Percentiles rank a stretch among this genome's conserved stretches.
These are phyloP conservation scores for Perodicticus potto DNA, from an alignment of 2,797 vertebrate species.

Conservation along the genomic window DNA sequence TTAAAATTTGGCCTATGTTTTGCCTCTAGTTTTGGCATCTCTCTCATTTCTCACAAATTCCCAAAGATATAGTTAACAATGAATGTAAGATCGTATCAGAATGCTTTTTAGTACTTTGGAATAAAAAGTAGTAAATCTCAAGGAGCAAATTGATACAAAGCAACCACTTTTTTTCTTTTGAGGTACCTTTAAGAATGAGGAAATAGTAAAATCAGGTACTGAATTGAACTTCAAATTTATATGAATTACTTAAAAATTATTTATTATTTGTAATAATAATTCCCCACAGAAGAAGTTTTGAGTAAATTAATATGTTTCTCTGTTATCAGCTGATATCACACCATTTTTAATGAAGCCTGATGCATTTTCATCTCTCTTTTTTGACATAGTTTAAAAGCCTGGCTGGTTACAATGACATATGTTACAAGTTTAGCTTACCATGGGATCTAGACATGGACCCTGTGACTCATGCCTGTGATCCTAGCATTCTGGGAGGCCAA, in stretches of 20 bases:
- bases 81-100: neutral
- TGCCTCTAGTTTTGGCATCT: constrained; percentile 22
- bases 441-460: neutral
- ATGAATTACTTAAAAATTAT: neutral
- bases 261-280: neutral
- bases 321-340: neutral
- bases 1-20: constrained; percentile 33
- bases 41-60: constrained; percentile 27
- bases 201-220: neutral
- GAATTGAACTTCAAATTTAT: neutral
- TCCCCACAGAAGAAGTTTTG: neutral
- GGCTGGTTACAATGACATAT: neutral
- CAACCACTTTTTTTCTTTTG: neutral
- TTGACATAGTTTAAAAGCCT: neutral
- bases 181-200: neutral
- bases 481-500: too few species aligned
- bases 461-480: too few species aligned
- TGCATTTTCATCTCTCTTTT: neutral
- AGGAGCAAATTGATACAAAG: neutral
- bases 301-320: neutral
- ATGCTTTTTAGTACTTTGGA: neutral
- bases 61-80: neutral
- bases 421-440: neutral
- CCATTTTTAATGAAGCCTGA: neutral
- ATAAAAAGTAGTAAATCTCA: neutral